phyloP scores from a whole-genome alignment of 2,113 vertebrate genomes.

The Rhabdomys dilectus region DNA sequence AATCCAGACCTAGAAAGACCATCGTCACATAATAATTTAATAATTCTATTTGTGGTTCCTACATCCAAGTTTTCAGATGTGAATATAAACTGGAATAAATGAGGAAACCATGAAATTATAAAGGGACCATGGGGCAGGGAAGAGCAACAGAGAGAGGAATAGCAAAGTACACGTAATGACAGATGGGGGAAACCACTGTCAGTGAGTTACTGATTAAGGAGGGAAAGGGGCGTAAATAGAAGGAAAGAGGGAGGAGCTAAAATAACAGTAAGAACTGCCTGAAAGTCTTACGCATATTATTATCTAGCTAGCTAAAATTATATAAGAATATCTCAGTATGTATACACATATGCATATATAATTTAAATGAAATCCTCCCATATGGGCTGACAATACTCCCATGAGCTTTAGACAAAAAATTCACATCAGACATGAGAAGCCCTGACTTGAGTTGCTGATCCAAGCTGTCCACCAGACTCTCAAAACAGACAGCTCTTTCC shows the following conservation, averaged over 20 bases:
- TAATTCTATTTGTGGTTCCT: background rate
- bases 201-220: background rate
- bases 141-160: background rate
- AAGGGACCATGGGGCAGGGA: background rate
- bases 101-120: background rate
- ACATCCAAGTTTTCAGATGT: background rate
- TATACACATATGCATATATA: background rate
- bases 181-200: background rate
- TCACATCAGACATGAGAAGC: background rate
- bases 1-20: background rate
- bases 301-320: background rate
- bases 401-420: background rate
- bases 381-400: background rate
- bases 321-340: background rate
- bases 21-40: background rate
- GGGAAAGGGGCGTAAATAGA: background rate
- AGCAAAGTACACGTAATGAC: background rate
- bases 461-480: background rate
- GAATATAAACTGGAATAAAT: background rate
- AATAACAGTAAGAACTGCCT: background rate
- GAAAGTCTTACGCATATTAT: background rate
- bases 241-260: background rate
- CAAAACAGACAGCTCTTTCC: background rate
- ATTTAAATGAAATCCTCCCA: background rate
- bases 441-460: background rate